These are phyloP conservation scores for Oceanites oceanicus DNA, from an alignment of 2,113 vertebrate species.

Conservation along the genomic window DNA sequence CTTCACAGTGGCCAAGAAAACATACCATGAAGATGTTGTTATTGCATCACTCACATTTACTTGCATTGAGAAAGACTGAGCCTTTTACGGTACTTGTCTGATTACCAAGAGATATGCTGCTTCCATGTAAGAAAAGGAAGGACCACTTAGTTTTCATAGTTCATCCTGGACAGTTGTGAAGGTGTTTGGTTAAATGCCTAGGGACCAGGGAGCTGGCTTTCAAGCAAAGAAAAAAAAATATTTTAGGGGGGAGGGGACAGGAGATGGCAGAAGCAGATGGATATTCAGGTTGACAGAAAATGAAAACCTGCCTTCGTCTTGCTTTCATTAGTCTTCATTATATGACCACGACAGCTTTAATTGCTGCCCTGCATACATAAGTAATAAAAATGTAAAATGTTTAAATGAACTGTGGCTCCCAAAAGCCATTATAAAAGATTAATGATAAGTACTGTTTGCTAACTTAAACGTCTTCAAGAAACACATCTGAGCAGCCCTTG, in stretches of 20 bases:
- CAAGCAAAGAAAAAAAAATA: not conserved
- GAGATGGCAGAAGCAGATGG: slow-evolving; percentile 14
- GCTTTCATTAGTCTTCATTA: slow-evolving; percentile 73
- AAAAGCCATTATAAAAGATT: slow-evolving; percentile 85
- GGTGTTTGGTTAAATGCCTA: not conserved
- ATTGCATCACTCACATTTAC: slow-evolving; percentile 28
- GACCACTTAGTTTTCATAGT: not conserved
- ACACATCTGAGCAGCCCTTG: slow-evolving; percentile 61
- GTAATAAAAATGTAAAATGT: slow-evolving; percentile 81
- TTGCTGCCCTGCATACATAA: slow-evolving; percentile 65
- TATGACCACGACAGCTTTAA: slow-evolving; percentile 65
- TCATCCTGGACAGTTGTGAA: not conserved
- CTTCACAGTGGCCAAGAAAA: slow-evolving; percentile 39
- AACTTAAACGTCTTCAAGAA: slow-evolving; percentile 59
- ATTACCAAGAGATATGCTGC: not conserved
- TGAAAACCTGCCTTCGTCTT: slow-evolving; percentile 52
- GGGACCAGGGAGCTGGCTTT: not conserved
- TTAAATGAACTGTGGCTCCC: slow-evolving; percentile 77
- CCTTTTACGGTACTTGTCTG: not conserved
- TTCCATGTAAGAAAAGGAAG: not conserved
- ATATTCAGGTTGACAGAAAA: slow-evolving; percentile 60
- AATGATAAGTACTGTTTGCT: slow-evolving; percentile 71
- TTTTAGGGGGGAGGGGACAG: not conserved
- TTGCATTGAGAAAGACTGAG: slow-evolving; percentile 16
- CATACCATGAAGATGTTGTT: slow-evolving; percentile 44